These are phyloP conservation scores for Tamias sibiricus DNA, from an alignment of 2,113 vertebrate species.

Conservation along the genomic window DNA sequence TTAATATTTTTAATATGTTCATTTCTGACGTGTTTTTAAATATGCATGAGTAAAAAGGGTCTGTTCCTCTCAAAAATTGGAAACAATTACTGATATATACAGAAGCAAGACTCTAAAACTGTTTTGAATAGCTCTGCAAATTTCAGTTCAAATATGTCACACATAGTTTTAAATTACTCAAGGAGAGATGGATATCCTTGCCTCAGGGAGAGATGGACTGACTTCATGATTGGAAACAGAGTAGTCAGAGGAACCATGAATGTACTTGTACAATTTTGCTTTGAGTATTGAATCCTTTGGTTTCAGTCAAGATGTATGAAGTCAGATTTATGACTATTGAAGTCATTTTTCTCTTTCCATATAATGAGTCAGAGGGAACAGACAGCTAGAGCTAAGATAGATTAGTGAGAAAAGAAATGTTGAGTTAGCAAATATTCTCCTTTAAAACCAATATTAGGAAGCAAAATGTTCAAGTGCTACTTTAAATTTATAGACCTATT, in stretches of 20 bases:
- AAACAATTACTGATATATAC: not conserved
- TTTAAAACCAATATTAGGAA: conserved; percentile 11
- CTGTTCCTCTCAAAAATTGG: not conserved
- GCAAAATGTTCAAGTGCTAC: not conserved
- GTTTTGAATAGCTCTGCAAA: not conserved
- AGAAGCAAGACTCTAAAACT: not conserved
- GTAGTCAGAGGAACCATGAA: not conserved
- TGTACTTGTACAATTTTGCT: not conserved
- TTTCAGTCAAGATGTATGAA: conserved; percentile 41
- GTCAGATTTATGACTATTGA: conserved; percentile 58
- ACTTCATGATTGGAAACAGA: not conserved
- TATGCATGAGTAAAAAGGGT: not conserved
- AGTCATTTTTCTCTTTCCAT: not conserved
- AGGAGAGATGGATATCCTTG: not conserved
- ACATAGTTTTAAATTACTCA: not conserved
- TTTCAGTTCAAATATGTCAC: not conserved
- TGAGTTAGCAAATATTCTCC: not conserved
- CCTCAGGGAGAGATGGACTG: not conserved
- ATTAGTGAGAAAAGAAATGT: not conserved
- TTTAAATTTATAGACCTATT: not conserved
- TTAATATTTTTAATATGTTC: not conserved
- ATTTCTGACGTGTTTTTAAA: not conserved
- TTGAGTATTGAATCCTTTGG: not conserved
- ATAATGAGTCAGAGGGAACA: not conserved
- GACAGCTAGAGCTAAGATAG: not conserved